phyloP scores from a whole-genome alignment of 2,888 invertebrate species.

The Spodoptera exigua region DNA sequence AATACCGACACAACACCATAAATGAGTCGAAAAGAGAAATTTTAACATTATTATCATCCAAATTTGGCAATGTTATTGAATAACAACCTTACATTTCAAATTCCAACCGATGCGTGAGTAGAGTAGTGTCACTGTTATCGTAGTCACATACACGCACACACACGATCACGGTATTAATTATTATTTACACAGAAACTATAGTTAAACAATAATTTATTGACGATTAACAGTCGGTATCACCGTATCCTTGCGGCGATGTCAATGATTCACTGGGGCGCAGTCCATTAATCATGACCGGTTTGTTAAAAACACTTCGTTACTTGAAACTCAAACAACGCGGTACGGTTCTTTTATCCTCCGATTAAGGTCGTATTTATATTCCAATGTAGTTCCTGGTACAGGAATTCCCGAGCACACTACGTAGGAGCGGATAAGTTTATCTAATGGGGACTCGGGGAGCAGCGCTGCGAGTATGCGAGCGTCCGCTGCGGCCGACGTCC shows the following conservation, averaged over 20 bases:
- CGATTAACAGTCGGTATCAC: constrained; percentile 68
- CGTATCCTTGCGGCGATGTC: constrained; percentile 71
- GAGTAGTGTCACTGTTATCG: constrained; percentile 19
- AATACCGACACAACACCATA: constrained; percentile 29
- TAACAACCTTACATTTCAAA: constrained; percentile 54
- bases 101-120: constrained; percentile 33
- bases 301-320: constrained; percentile 62
- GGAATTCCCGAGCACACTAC: constrained; percentile 31
- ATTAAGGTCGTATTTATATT: constrained; percentile 40
- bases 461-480: constrained; percentile 50
- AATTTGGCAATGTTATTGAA: constrained; percentile 38
- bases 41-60: constrained; percentile 21
- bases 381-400: constrained; percentile 17
- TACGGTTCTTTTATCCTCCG: constrained; percentile 27
- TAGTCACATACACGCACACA: constrained; percentile 34
- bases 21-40: constrained; percentile 14
- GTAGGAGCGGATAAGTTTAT: constrained; percentile 58
- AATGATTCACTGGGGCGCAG: constrained; percentile 74
- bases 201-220: constrained; percentile 51
- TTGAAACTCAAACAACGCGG: constrained; percentile 61
- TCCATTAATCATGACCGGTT: constrained; percentile 70
- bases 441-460: constrained; percentile 59
- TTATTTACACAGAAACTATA: constrained; percentile 41
- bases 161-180: constrained; percentile 13
- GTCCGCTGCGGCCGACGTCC: constrained; percentile 70